These are phyloP conservation scores for Aphelocoma coerulescens DNA, from an alignment of 2,113 vertebrate species.

Conservation along the genomic window DNA sequence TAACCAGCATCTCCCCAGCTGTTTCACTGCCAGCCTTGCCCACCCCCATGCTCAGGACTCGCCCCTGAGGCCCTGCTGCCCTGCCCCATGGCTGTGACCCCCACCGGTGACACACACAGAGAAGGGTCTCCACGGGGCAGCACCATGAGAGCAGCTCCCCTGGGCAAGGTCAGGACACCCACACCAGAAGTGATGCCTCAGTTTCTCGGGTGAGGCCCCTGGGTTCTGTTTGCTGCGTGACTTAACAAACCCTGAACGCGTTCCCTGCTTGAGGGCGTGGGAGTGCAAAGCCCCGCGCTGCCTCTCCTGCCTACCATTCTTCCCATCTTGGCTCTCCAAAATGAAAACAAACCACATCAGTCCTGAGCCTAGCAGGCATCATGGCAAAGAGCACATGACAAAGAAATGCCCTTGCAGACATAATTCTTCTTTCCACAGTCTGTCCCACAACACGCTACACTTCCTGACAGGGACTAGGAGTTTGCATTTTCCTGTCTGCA, in stretches of 20 bases:
- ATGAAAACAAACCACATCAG: slow-evolving; percentile 26
- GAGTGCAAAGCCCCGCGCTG: not conserved
- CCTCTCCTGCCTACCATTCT: not conserved
- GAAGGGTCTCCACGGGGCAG: not conserved
- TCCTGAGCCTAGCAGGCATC: not conserved
- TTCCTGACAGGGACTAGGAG: not conserved
- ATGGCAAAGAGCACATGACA: not conserved
- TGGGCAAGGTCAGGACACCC: not conserved
- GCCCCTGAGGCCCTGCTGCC: not conserved
- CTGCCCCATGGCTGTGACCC: not conserved
- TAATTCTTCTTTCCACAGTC: not conserved
- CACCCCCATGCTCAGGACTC: not conserved
- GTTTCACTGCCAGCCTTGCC: not conserved
- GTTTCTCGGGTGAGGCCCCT: not conserved
- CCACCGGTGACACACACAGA: accelerated
- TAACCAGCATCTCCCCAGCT: not conserved
- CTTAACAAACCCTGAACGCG: not conserved
- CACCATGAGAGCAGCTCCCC: not conserved
- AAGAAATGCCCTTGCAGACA: not conserved
- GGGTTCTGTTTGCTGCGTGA: not conserved
- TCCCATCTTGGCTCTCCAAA: not conserved
- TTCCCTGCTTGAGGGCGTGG: not conserved
- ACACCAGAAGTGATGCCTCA: not conserved
- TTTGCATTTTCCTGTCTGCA: not conserved
- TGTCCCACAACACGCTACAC: not conserved